Conservation (phyloP, 2,113 vertebrate species). For the Lepus timidus region DNA sequence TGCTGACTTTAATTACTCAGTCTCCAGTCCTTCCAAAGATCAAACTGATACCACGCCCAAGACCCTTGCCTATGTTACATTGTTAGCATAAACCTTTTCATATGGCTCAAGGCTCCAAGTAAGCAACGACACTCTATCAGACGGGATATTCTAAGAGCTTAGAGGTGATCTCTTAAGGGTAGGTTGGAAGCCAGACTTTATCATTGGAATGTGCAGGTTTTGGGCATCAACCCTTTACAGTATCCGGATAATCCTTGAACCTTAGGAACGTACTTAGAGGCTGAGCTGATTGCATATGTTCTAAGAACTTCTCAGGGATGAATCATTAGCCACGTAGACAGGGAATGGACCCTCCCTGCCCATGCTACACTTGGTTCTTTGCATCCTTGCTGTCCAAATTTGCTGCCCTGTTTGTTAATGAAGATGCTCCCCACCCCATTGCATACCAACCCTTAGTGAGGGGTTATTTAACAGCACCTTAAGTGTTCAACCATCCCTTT, state of each 20-base stretch:
- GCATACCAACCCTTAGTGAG: background rate
- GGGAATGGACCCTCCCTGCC: background rate
- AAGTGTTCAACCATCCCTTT: background rate
- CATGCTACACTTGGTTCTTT: background rate
- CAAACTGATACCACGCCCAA: background rate
- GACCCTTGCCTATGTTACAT: background rate
- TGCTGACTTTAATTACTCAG: background rate
- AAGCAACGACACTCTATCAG: background rate
- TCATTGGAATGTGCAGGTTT: background rate
- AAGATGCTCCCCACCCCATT: background rate
- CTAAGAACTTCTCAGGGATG: background rate
- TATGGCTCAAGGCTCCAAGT: background rate
- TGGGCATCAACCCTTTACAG: background rate
- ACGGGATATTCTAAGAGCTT: background rate
- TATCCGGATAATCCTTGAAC: slow-evolving; percentile 5
- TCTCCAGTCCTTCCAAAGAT: background rate
- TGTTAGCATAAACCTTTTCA: background rate
- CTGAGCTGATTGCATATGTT: background rate
- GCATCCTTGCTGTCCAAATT: background rate
- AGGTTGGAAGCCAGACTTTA: background rate
- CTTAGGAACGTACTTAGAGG: background rate
- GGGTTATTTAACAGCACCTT: background rate
- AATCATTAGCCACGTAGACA: background rate
- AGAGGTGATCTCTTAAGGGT: background rate
- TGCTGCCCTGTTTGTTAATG: background rate